phyloP scores from a whole-genome alignment of 2,888 invertebrate species.

The Hemicrepidius hirtus region DNA sequence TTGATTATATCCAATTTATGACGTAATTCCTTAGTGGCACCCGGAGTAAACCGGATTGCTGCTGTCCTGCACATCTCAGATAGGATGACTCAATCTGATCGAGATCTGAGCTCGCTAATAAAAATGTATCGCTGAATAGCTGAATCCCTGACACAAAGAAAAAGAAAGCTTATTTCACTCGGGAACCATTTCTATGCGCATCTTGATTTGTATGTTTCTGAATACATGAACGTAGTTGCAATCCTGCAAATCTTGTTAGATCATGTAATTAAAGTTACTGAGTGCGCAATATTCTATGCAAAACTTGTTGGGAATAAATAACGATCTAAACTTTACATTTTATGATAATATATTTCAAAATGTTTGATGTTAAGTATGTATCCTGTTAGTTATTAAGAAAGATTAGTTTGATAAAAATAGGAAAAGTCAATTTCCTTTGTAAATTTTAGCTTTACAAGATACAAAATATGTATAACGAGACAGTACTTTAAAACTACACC shows the following conservation, averaged over 20 bases:
- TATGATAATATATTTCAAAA: too few relatives aligned
- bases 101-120: constrained; percentile 33
- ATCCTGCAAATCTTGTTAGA: constrained; percentile 17
- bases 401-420: too few relatives aligned
- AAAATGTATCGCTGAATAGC: constrained; percentile 33
- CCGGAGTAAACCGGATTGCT: constrained; percentile 9
- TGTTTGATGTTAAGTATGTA: too few relatives aligned
- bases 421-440: too few relatives aligned
- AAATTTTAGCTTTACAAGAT: too few relatives aligned
- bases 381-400: too few relatives aligned
- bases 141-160: constrained; percentile 25
- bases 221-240: constrained; percentile 15
- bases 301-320: background rate
- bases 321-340: background rate
- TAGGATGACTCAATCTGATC: constrained; percentile 29
- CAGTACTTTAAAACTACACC: too few relatives aligned
- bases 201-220: constrained; percentile 24
- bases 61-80: constrained; percentile 20
- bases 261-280: constrained; percentile 4
- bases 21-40: constrained; percentile 20
- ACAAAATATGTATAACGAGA: too few relatives aligned
- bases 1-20: constrained; percentile 42
- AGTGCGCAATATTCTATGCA: constrained; percentile 10
- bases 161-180: constrained; percentile 19
- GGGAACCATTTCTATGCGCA: constrained; percentile 19